These are phyloP conservation scores for Bos indicus DNA, from an alignment of 2,113 vertebrate species.

Conservation along the genomic window DNA sequence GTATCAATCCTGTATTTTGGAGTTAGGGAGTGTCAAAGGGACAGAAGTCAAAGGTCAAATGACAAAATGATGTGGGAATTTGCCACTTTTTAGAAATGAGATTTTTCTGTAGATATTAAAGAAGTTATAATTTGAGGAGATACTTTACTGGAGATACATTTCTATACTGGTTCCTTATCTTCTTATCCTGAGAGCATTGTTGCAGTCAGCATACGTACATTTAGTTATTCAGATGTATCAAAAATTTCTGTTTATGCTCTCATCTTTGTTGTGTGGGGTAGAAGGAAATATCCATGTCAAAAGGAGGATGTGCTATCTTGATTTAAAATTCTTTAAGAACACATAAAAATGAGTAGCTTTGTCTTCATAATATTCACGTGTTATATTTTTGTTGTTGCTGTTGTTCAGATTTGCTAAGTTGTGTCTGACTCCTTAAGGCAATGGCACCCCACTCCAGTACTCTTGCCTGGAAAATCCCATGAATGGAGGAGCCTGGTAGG, in stretches of 20 bases:
- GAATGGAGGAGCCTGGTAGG: too few relatives aligned
- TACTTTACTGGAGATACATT: not conserved
- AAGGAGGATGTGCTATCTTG: not conserved
- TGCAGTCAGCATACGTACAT: not conserved
- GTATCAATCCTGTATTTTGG: not conserved
- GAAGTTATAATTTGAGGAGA: not conserved
- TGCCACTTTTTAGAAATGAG: not conserved
- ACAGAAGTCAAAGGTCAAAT: not conserved
- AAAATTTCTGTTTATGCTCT: not conserved
- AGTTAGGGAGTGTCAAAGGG: not conserved
- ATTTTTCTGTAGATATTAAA: not conserved
- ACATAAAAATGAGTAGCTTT: not conserved
- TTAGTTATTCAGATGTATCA: not conserved
- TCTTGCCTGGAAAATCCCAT: too few relatives aligned
- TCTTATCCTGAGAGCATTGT: not conserved
- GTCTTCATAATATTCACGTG: not conserved
- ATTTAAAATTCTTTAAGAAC: constrained; percentile 17
- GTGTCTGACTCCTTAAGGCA: not conserved
- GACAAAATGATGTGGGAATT: not conserved
- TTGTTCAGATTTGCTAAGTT: not conserved
- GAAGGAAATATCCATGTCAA: not conserved
- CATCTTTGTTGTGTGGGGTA: not conserved
- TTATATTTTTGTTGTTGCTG: not conserved
- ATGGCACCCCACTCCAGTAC: too few relatives aligned
- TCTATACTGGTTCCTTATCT: not conserved